Base-by-base conservation (phyloP, 2,888 invertebrate genomes). In the Nomada flava region DNA sequence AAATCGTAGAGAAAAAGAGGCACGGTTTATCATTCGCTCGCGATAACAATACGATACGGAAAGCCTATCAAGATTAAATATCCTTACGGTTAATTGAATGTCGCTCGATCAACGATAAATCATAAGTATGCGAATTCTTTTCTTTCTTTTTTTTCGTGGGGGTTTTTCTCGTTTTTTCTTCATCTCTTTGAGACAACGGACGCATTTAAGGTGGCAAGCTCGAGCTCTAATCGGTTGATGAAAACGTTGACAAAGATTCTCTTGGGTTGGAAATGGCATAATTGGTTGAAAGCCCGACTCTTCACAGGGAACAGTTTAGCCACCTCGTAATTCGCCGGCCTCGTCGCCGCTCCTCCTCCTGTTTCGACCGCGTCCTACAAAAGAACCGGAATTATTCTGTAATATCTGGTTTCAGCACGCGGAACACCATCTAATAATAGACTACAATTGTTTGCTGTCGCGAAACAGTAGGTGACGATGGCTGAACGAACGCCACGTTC, bases 321-420 rank as follows among this genome's bases (percentile, higher is more conserved):
- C 89, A 72, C 89, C 89, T 90, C 91, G 86, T 73, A 91, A 87
- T 78, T 91, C 92, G 80, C 90, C 91, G 65, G 86, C 79, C 76
- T 92, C 92, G 82, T 91, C 90, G 81, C 89, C 90, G 86, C 89
- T 91, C 87, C 92, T 91, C 84, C 92, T 89, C 62, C 92, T 88
- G 86, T 90, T 90, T 70, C 92, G 91, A 75, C 92, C 91, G 73
- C 93, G 91, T 67, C 93, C 93, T 93, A 90, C 74, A 89, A 91
- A 88, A 86, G 52, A 81, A 83, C 76, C 77, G 63, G 73, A 75
- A 82, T 64, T 44, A 74, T 29, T 84, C 78, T 67, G 72, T 79
- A 72, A 65, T 71, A 77, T 42, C 29, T 63, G 1, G n/a, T 72
- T 47, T 4, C 3, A 20, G 15, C n/a, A 1, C n/a, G 57, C 55